Evolutionary conservation across 2,113 vertebrate species (phyloP), one percentile per base, ranked within the genome.

Genomic region (Ramphastos sulfuratus): DNA sequence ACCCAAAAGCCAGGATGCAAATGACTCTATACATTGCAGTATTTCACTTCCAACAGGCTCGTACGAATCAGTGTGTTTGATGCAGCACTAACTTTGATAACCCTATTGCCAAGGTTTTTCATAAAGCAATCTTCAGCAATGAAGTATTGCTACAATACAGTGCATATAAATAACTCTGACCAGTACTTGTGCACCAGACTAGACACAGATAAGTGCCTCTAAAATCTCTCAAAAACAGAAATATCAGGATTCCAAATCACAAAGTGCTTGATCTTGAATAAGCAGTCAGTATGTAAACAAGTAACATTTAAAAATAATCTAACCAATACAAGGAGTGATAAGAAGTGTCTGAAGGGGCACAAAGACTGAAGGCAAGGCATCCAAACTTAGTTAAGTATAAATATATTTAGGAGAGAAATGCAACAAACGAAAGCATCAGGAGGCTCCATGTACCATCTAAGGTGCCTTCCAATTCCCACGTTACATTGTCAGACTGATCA

Each of bases 211-310:
- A 88, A 90, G 13, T 2, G 4, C 73, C 92, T 92, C 93, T 59
- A 88, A 81, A 89, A 96, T 75, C 67, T 91, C 60, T 50, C 48
- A 76, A 55, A 83, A 48, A 14, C 64, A 93, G 46, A 79, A 77
- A 18, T 20, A 39, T 66, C 71, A 63, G 80, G 16, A 91, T 24
- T 91, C 50, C 48, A 56, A 60, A 92, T 74, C 56, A 96, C 90
- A 97, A 97, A 98, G 87, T 95, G 91, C 96, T 97, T 98, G 89
- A 93, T 97, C 96, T 96, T 97, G 97, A 98, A 95, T 94, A 97
- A 91, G 39, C 93, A 96, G 97, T 98, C 97, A 98, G 90, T 93
- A 93, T 96, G 94, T 96, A 97, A 97, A 97, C 91, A 97, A 92
- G 92, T 23, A 86, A n/a, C 50, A 70, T 69, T 91, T 87, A 37